Conservation (phyloP, 1,140 invertebrate species). For the Tetranychus cinnabarinus region DNA sequence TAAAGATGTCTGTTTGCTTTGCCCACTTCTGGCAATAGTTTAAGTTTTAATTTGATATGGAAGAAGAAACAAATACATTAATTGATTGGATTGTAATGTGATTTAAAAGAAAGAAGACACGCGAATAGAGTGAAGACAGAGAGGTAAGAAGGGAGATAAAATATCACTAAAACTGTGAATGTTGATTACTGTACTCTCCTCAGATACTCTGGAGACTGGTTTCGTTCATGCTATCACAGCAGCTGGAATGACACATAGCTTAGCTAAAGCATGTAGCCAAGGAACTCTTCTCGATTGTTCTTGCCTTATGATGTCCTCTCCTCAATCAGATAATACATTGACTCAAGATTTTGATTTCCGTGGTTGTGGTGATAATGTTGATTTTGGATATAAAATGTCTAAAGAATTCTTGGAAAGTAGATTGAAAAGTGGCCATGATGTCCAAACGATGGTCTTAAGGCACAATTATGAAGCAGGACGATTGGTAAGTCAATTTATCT, state of each 20-base stretch:
- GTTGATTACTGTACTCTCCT: too few relatives aligned
- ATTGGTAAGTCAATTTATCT: constrained; percentile 41
- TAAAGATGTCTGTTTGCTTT: neutral
- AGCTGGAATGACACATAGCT: constrained; percentile 63
- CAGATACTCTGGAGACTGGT: constrained; percentile 47
- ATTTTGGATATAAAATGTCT: constrained; percentile 73
- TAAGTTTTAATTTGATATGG: too few relatives aligned
- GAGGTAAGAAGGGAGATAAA: too few relatives aligned
- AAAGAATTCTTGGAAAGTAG: constrained; percentile 59
- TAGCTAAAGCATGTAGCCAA: constrained; percentile 66
- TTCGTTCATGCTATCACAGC: constrained; percentile 79
- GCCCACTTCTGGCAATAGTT: too few relatives aligned
- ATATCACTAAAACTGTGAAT: too few relatives aligned
- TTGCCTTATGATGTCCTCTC: constrained; percentile 33
- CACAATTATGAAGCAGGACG: constrained; percentile 92
- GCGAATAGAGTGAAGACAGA: too few relatives aligned
- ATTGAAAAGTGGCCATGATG: constrained; percentile 1
- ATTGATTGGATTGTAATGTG: too few relatives aligned
- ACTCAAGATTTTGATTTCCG: constrained; percentile 17
- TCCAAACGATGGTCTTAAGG: neutral
- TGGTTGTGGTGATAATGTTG: constrained; percentile 84
- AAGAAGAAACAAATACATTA: too few relatives aligned
- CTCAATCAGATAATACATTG: constrained; percentile 17
- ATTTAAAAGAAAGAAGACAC: too few relatives aligned
- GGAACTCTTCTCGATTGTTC: constrained; percentile 62